These are phyloP conservation scores for Pollenia amentaria DNA, from an alignment of 2,888 invertebrate genomes.

Conservation along the genomic window DNA sequence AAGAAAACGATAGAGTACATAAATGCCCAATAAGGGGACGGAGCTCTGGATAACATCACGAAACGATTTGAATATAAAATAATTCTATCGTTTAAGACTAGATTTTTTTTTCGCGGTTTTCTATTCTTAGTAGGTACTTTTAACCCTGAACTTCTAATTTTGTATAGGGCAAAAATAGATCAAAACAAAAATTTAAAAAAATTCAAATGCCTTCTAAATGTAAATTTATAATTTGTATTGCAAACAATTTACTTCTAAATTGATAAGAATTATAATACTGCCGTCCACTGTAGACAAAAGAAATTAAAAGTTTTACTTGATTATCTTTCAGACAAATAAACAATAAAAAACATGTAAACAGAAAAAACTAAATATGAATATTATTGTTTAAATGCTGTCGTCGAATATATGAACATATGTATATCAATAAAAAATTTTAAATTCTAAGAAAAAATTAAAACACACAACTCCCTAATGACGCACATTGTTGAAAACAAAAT, in stretches of 20 bases:
- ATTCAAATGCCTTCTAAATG: background rate
- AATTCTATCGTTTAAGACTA: too few relatives aligned
- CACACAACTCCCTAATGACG: constrained; percentile 17
- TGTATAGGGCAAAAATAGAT: too few relatives aligned
- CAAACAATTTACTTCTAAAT: background rate
- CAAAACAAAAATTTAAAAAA: background rate
- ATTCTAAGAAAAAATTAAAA: background rate
- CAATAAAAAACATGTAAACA: background rate
- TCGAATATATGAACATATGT: background rate
- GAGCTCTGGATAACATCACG: too few relatives aligned
- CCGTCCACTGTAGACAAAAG: constrained; percentile 4
- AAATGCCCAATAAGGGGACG: too few relatives aligned
- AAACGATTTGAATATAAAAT: too few relatives aligned
- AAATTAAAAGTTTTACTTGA: constrained; percentile 37
- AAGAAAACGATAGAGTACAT: too few relatives aligned
- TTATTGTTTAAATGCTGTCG: background rate
- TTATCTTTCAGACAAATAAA: constrained; percentile 22
- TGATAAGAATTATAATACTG: constrained; percentile 18
- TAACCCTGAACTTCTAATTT: too few relatives aligned
- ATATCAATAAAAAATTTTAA: background rate
- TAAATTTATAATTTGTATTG: background rate
- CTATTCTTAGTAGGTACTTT: too few relatives aligned
- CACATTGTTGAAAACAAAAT: constrained; percentile 2
- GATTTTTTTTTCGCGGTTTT: too few relatives aligned
- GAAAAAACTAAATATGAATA: background rate